Conservation (phyloP, 2,888 invertebrate species). For the Spodoptera exigua region DNA sequence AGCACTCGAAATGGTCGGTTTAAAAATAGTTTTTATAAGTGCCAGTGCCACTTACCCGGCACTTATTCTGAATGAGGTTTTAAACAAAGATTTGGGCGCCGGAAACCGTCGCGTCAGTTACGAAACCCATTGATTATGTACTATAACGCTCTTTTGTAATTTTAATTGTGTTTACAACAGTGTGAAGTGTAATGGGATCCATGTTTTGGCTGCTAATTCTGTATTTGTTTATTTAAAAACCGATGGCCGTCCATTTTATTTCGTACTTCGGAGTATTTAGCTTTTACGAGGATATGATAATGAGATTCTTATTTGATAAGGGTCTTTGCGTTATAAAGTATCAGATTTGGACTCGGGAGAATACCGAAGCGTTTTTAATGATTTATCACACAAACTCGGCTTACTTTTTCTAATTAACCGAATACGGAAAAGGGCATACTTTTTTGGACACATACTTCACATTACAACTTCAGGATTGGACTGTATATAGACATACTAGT, state of each 20-base stretch:
- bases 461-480: too few relatives aligned
- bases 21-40: constrained; percentile 65
- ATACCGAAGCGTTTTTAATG: constrained; percentile 12
- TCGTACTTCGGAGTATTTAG: constrained; percentile 7
- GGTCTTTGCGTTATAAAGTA: constrained; percentile 26
- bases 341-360: constrained; percentile 36
- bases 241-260: constrained; percentile 25
- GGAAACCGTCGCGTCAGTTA: constrained; percentile 63
- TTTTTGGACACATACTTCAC: too few relatives aligned
- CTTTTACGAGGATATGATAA: constrained; percentile 7
- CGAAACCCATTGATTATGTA: constrained; percentile 56
- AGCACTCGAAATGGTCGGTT: constrained; percentile 29
- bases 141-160: constrained; percentile 56
- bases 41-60: constrained; percentile 59
- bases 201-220: constrained; percentile 31
- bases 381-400: constrained; percentile 20
- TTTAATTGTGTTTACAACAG: constrained; percentile 56
- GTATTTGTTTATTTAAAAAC: constrained; percentile 25
- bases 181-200: constrained; percentile 47
- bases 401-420: constrained; percentile 1
- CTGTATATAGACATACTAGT: too few relatives aligned
- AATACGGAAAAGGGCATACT: too few relatives aligned
- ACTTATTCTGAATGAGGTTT: constrained; percentile 62
- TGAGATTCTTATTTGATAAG: constrained; percentile 26
- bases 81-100: constrained; percentile 70